These are phyloP conservation scores for Hemiscyllium ocellatum DNA, from an alignment of 2,113 vertebrate species.

Conservation along the genomic window DNA sequence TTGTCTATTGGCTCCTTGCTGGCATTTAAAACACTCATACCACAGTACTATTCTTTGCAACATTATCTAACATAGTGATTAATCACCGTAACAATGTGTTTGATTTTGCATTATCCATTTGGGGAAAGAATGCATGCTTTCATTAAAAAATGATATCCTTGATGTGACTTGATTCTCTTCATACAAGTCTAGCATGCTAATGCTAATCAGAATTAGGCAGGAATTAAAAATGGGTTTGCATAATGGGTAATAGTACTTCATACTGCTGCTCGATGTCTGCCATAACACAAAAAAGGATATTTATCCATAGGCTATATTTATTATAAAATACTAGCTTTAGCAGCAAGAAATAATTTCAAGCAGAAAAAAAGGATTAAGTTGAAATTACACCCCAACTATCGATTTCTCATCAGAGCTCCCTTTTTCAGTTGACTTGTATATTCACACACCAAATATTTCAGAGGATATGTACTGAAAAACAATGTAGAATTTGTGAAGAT, in stretches of 20 bases:
- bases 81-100: not conserved
- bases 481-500: not conserved
- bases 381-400: not conserved
- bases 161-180: not conserved
- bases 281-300: not conserved
- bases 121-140: not conserved
- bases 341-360: not conserved
- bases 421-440: not conserved
- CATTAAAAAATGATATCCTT: not conserved
- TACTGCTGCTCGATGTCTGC: not conserved
- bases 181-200: not conserved
- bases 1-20: no score
- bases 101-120: not conserved
- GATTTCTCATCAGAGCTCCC: not conserved
- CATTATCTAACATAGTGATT: no score
- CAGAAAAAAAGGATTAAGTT: not conserved
- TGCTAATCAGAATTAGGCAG: not conserved
- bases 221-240: not conserved
- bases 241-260: not conserved
- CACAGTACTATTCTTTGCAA: no score
- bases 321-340: not conserved
- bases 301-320: not conserved
- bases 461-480: not conserved
- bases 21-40: no score
- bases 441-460: not conserved